Conservation (phyloP, 2,888 invertebrate species). For the Temnothorax unifasciatus region DNA sequence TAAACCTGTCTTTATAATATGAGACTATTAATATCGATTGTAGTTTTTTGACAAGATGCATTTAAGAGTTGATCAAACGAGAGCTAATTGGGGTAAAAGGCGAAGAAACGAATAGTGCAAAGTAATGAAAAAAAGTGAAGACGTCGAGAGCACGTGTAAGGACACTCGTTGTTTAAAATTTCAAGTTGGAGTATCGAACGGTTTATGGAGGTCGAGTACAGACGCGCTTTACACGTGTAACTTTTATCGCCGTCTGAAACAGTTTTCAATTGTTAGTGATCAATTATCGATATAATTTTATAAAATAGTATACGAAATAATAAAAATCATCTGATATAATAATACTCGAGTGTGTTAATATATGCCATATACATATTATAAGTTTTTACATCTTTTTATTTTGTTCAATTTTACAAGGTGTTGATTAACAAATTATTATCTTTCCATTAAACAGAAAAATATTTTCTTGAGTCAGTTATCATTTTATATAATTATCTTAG, state of each 20-base stretch:
- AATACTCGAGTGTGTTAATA: not conserved
- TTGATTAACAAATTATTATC: not conserved
- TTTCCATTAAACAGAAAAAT: not conserved
- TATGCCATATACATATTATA: not conserved
- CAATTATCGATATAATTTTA: slow-evolving; percentile 17
- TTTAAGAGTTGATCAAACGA: slow-evolving; percentile 5
- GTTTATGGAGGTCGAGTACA: slow-evolving; percentile 78
- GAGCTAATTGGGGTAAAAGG: slow-evolving; percentile 13
- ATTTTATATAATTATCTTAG: not conserved
- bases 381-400: not conserved
- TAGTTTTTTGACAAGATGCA: not conserved
- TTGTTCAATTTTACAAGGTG: not conserved
- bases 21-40: not conserved
- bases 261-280: not conserved
- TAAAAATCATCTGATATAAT: not conserved
- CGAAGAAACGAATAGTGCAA: slow-evolving; percentile 26
- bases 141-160: slow-evolving; percentile 16
- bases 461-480: not conserved
- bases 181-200: slow-evolving; percentile 72
- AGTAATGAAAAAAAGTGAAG: slow-evolving; percentile 36
- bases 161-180: slow-evolving; percentile 57
- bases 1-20: not conserved
- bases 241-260: not conserved
- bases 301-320: not conserved
- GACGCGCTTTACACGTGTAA: slow-evolving; percentile 60